Conservation (phyloP, 2,888 invertebrate species). For the Parochlus steinenii region DNA sequence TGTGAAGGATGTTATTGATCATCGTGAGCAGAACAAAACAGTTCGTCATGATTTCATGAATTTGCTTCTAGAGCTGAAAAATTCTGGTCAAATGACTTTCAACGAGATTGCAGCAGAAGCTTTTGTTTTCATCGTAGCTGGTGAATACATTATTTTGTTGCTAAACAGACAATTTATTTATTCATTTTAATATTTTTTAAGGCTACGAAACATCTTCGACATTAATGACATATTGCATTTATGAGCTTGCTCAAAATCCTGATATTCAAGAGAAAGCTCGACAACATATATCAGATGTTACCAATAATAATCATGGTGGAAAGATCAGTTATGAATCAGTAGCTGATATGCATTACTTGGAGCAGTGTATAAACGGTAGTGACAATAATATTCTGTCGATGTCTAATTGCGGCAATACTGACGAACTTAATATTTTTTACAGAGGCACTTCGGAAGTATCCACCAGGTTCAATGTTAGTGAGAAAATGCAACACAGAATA, state of each 20-base stretch:
- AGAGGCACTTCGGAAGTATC: conserved; percentile 9
- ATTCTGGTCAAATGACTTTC: conserved; percentile 22
- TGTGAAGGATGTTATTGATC: conserved; percentile 32
- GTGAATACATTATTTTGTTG: no score
- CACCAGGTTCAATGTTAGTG: conserved; percentile 8
- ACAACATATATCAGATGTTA: conserved; percentile 24
- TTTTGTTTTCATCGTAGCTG: conserved; percentile 31
- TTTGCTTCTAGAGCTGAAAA: conserved; percentile 33
- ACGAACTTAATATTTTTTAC: conserved; percentile 1
- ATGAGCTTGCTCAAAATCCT: conserved; percentile 28
- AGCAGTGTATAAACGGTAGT: conserved; percentile 26
- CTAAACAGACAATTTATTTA: conserved; percentile 12
- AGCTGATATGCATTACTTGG: conserved; percentile 28
- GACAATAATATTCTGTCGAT: not conserved
- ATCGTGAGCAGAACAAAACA: conserved; percentile 32
- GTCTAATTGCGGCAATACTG: not conserved
- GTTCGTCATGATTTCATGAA: conserved; percentile 37
- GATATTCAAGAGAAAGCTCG: conserved; percentile 26
- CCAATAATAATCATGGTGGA: conserved; percentile 20
- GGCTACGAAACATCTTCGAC: conserved; percentile 30
- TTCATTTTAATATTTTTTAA: no score
- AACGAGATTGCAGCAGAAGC: conserved; percentile 26
- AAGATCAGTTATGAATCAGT: conserved; percentile 27
- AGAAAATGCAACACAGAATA: conserved; percentile 6
- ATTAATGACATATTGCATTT: conserved; percentile 27